These are phyloP conservation scores for Machimus rusticus DNA, from an alignment of 2,888 invertebrate species.

Conservation along the genomic window DNA sequence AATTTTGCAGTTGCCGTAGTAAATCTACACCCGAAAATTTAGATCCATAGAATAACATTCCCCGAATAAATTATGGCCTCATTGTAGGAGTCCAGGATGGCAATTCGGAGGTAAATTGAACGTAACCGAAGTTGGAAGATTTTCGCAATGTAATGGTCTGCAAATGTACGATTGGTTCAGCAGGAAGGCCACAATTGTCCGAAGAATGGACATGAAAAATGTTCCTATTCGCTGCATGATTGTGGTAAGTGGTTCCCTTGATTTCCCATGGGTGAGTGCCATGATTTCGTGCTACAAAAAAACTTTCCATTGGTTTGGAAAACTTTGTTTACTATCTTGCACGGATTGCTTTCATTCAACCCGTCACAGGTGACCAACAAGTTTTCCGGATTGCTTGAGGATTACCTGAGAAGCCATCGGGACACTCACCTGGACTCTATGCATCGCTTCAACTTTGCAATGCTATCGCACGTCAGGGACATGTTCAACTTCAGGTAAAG, in stretches of 20 bases:
- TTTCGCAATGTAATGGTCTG: conserved; percentile 56
- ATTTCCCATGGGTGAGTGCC: conserved; percentile 47
- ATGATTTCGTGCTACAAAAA: background rate
- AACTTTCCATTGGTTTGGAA: background rate
- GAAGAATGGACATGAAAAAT: conserved; percentile 66
- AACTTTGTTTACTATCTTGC: background rate
- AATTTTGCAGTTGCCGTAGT: conserved; percentile 34
- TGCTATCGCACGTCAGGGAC: conserved; percentile 68
- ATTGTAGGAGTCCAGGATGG: conserved; percentile 65
- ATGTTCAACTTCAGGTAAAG: conserved; percentile 74
- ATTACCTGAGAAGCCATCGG: conserved; percentile 66
- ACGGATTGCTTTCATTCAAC: conserved; percentile 9
- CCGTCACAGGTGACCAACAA: conserved; percentile 61
- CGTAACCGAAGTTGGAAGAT: conserved; percentile 65
- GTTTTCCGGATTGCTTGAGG: conserved; percentile 61
- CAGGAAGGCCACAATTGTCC: conserved; percentile 55
- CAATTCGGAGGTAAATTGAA: conserved; percentile 65
- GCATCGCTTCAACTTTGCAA: conserved; percentile 71
- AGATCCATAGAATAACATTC: conserved; percentile 33
- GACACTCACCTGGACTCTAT: conserved; percentile 69
- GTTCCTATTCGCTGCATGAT: conserved; percentile 67
- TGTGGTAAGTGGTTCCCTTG: conserved; percentile 61
- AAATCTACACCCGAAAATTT: conserved; percentile 34
- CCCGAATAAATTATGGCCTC: conserved; percentile 39
- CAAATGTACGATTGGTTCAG: conserved; percentile 54